Evolutionary conservation across 35 echinoderm and acorn worm genomes (phyloP).

Genomic region (Chiridota heheva): DNA sequence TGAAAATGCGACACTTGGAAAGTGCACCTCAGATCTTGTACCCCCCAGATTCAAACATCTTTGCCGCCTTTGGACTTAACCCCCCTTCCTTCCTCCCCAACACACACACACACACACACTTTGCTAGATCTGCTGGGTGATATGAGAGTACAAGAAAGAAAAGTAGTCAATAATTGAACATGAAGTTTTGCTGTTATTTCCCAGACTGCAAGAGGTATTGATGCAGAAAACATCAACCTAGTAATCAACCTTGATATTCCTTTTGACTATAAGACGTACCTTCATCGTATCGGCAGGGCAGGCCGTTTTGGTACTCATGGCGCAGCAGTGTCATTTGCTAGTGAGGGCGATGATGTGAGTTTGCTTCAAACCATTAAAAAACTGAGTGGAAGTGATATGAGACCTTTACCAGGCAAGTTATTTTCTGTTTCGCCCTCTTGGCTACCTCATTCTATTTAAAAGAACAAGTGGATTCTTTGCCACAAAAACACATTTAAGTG

Average conservation of each 20-base stretch:
- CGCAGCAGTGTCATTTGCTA: conserved; percentile 72
- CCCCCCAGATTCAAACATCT: no score
- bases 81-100: no score
- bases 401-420: conserved; percentile 70
- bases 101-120: no score
- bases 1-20: no score
- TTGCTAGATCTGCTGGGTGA: neutral
- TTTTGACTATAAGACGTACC: conserved; percentile 81
- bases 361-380: conserved; percentile 71
- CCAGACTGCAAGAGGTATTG: conserved; percentile 93
- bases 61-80: no score
- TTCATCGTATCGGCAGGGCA: conserved; percentile 93
- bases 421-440: no score
- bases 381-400: conserved; percentile 60
- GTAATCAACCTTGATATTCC: conserved; percentile 94
- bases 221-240: conserved; percentile 97
- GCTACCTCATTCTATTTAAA: no score
- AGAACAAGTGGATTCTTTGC: no score
- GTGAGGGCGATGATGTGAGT: conserved; percentile 61
- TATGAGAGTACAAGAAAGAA: no score
- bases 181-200: conserved; percentile 17
- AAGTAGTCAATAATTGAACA: no score
- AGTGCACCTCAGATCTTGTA: no score
- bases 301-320: conserved; percentile 92
- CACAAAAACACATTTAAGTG: no score